These are phyloP conservation scores for Drosophila falleni DNA, from an alignment of 2,888 invertebrate species.

Conservation along the genomic window DNA sequence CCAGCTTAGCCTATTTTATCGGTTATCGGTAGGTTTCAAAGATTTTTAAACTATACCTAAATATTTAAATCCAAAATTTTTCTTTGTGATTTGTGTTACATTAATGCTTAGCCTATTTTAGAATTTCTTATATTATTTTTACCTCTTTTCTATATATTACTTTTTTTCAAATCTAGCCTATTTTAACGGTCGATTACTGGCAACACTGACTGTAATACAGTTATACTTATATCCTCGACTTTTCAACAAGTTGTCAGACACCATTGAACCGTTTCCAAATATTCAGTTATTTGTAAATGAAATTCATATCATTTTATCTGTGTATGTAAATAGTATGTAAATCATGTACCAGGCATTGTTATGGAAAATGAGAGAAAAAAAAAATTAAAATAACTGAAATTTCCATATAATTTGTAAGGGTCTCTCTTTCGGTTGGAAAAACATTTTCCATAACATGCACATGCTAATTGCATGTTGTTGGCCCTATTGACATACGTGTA, in stretches of 20 bases:
- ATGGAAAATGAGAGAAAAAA: neutral
- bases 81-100: no score
- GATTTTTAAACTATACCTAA: no score
- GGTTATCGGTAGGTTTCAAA: no score
- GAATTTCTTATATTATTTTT: no score
- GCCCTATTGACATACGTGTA: slow-evolving; percentile 9
- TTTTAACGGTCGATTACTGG: no score
- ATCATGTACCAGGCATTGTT: slow-evolving; percentile 9
- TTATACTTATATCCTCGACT: slow-evolving; percentile 1
- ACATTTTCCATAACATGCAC: slow-evolving; percentile 18
- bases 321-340: slow-evolving; percentile 13
- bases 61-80: no score
- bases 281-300: slow-evolving; percentile 14
- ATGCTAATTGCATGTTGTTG: slow-evolving; percentile 37
- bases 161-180: no score
- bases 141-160: no score
- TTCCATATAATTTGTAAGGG: slow-evolving; percentile 4
- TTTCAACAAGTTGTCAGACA: slow-evolving; percentile 20
- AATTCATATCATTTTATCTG: slow-evolving; percentile 16
- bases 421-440: neutral
- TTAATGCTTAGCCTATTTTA: no score
- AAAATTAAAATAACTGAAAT: slow-evolving; percentile 11
- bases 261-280: neutral
- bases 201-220: slow-evolving; percentile 6
- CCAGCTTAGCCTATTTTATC: no score